A percentile compares a stretch with the other conserved stretches of the same genome.
Conservation (phyloP, 2,888 invertebrate genomes). For the Chrysotoxum bicinctum region DNA sequence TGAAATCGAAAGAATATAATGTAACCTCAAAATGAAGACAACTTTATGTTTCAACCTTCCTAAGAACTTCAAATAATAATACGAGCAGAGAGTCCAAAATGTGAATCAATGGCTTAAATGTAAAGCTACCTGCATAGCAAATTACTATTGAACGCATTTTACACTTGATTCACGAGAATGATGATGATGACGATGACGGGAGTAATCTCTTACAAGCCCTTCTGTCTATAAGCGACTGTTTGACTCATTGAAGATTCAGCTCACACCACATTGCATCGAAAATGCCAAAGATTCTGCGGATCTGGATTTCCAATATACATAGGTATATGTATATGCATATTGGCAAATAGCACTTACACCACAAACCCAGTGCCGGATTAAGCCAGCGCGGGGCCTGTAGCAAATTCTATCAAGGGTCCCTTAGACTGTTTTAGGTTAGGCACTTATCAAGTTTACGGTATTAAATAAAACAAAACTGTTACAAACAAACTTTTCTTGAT, state of each 20-base stretch:
- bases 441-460: too few relatives aligned
- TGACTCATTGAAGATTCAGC: slow-evolving; percentile 61
- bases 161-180: slow-evolving; percentile 53
- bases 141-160: slow-evolving; percentile 68
- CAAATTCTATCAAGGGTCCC: too few relatives aligned
- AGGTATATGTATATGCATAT: background rate
- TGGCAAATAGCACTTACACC: slow-evolving; percentile 31
- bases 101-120: slow-evolving; percentile 1
- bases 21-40: too few relatives aligned
- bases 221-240: background rate
- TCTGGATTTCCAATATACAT: slow-evolving; percentile 19
- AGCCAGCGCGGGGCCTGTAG: too few relatives aligned
- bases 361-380: too few relatives aligned
- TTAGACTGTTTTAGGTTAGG: too few relatives aligned
- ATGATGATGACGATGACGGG: slow-evolving; percentile 11
- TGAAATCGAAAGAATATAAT: too few relatives aligned
- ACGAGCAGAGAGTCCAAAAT: slow-evolving; percentile 30
- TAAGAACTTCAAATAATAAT: background rate
- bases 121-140: slow-evolving; percentile 45
- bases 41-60: too few relatives aligned
- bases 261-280: slow-evolving; percentile 33
- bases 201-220: slow-evolving; percentile 23
- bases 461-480: too few relatives aligned
- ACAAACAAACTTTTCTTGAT: too few relatives aligned
- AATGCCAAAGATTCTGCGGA: slow-evolving; percentile 25